Evolutionary conservation across 2,888 invertebrate species (phyloP).

Genomic region (Xestia sexstrigata): DNA sequence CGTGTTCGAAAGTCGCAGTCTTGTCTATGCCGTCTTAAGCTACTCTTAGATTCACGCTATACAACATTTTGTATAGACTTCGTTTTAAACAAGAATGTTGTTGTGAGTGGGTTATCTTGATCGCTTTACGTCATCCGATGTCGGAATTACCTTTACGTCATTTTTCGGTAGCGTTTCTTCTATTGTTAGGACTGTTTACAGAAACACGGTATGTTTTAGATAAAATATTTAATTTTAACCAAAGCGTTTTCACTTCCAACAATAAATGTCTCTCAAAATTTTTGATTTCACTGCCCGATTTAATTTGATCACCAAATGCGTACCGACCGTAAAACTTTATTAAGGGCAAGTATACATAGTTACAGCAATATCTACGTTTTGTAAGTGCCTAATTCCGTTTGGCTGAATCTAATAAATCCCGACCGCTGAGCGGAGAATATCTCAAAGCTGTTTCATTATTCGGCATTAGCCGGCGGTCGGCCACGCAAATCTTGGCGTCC

Average conservation of each 20-base stretch:
- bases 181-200: slow-evolving; percentile 34
- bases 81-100: slow-evolving; percentile 41
- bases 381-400: slow-evolving; percentile 83
- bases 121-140: slow-evolving; percentile 52
- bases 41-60: slow-evolving; percentile 15
- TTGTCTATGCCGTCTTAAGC: neutral
- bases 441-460: slow-evolving; percentile 89
- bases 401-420: slow-evolving; percentile 87
- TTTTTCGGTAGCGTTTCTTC: slow-evolving; percentile 39
- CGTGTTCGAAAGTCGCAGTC: neutral
- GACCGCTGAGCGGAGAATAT: slow-evolving; percentile 83
- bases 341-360: slow-evolving; percentile 64
- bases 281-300: slow-evolving; percentile 41
- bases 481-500: slow-evolving; percentile 89
- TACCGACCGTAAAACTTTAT: slow-evolving; percentile 61
- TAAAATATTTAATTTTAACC: slow-evolving; percentile 2
- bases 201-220: neutral
- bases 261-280: neutral
- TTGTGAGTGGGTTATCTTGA: slow-evolving; percentile 53
- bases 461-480: slow-evolving; percentile 88
- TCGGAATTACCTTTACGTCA: slow-evolving; percentile 53
- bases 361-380: slow-evolving; percentile 68
- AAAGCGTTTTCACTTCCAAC: neutral
- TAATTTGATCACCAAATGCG: slow-evolving; percentile 49
- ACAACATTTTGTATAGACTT: slow-evolving; percentile 13